These are phyloP conservation scores for Pelosia muscerda DNA, from an alignment of 2,888 invertebrate genomes.

Conservation along the genomic window DNA sequence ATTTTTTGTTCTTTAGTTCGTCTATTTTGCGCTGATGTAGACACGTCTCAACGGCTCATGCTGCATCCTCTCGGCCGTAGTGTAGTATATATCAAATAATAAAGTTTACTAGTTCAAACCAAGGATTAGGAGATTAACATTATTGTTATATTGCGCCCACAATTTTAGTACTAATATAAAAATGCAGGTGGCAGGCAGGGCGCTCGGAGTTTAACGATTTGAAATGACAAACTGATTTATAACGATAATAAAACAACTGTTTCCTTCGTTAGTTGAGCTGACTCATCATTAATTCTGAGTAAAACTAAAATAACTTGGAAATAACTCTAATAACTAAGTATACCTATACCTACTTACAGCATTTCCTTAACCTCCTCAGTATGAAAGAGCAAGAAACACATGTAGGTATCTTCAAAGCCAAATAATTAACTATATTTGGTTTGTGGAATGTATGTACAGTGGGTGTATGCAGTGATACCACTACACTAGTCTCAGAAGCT, in stretches of 20 bases:
- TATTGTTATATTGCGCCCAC: constrained; percentile 30
- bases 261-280: constrained; percentile 1
- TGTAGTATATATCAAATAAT: constrained; percentile 48
- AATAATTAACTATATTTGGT: too few species aligned
- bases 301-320: neutral
- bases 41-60: neutral
- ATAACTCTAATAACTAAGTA: too few species aligned
- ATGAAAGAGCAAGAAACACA: too few species aligned
- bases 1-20: too few species aligned
- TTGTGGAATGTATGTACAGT: too few species aligned
- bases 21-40: neutral
- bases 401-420: too few species aligned
- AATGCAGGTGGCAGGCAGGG: constrained; percentile 15
- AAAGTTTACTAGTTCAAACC: constrained; percentile 40
- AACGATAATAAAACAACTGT: constrained; percentile 9
- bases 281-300: neutral
- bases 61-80: constrained; percentile 10
- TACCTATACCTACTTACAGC: too few species aligned
- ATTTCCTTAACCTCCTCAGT: too few species aligned
- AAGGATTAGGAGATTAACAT: constrained; percentile 50
- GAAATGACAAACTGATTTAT: constrained; percentile 15
- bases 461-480: too few species aligned
- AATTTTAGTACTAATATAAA: constrained; percentile 40
- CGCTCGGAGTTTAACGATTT: constrained; percentile 10
- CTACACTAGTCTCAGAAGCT: too few species aligned